phyloP scores from a whole-genome alignment of 2,888 invertebrate genomes.

The Sarcophaga subvicina region DNA sequence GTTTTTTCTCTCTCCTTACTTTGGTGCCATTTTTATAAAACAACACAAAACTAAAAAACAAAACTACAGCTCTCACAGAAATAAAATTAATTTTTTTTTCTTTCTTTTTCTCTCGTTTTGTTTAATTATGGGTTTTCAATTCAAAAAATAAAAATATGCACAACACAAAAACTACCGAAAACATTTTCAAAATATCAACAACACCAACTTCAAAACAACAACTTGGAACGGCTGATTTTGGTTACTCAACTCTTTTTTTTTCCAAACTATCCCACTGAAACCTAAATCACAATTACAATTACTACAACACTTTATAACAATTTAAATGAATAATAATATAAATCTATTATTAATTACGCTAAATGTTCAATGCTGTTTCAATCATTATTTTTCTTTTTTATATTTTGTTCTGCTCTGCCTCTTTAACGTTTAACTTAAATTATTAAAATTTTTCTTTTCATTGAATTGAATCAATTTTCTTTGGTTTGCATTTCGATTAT shows the following conservation, averaged over 20 bases:
- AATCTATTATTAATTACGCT: slow-evolving; percentile 47
- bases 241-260: slow-evolving; percentile 58
- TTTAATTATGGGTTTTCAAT: slow-evolving; percentile 39
- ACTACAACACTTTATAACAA: slow-evolving; percentile 21
- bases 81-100: slow-evolving; percentile 70
- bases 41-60: slow-evolving; percentile 17
- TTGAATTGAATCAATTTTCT: too few species aligned
- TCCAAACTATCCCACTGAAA: slow-evolving; percentile 18
- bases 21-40: background rate
- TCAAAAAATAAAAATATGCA: slow-evolving; percentile 48
- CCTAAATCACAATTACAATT: slow-evolving; percentile 1
- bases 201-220: slow-evolving; percentile 48
- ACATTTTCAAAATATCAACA: slow-evolving; percentile 57
- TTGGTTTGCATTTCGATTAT: background rate
- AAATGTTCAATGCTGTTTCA: slow-evolving; percentile 3
- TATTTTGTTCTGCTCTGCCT: background rate
- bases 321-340: slow-evolving; percentile 28
- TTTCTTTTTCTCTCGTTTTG: slow-evolving; percentile 68
- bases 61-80: slow-evolving; percentile 44
- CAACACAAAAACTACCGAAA: slow-evolving; percentile 54
- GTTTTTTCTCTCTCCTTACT: too few species aligned
- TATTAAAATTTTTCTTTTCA: too few species aligned
- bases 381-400: slow-evolving; percentile 46
- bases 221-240: slow-evolving; percentile 65
- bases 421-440: slow-evolving; percentile 4